Evolutionary conservation across 2,113 vertebrate genomes (phyloP), one percentile per base, ranked within the genome.

Genomic region (Myotis brandtii): DNA sequence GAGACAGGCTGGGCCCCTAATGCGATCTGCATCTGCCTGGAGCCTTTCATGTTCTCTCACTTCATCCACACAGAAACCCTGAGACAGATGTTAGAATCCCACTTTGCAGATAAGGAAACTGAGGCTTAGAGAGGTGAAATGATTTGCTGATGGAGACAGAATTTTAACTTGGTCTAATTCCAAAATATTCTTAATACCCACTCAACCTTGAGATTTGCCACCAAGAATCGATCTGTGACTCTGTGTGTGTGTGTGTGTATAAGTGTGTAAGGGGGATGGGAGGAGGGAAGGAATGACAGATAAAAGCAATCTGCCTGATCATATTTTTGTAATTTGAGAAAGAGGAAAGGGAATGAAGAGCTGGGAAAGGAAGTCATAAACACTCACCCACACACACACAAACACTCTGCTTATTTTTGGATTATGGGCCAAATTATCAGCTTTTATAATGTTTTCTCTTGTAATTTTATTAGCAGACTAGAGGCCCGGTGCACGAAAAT

Each of bases 121-220:
- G 64, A 94, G 67, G 80, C 84, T 82, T 62, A 82, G 43, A 30
- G n/a, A 64, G 75, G 37, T 54, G 46, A 83, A 75, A 59, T 54
- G 64, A 40, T 56, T 54, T 90, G 52, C 73, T 6, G 25, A 40
- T 8, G 73, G 48, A 50, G 59, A 62, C 48, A 21, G 67, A 77
- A 86, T 81, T 84, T 92, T 34, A 43, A 82, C 23, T 4, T 9
- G 3, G 11, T 89, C 34, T 62, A 85, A 52, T 34, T 46, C 56
- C 32, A 40, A 50, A 75, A 67, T n/a, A 48, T 18, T 62, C 72
- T 52, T 27, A 86, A 54, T 21, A 70, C 34, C 43, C n/a, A 81
- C 18, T 50, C 27, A 18, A 12, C n/a, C 59, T 59, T 48, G 81
- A 62, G 81, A 46, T 32, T 48, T 72, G 50, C 40, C n/a, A 85